These are phyloP conservation scores for Drosophila eohydei DNA, from an alignment of 2,888 invertebrate species.

Conservation along the genomic window DNA sequence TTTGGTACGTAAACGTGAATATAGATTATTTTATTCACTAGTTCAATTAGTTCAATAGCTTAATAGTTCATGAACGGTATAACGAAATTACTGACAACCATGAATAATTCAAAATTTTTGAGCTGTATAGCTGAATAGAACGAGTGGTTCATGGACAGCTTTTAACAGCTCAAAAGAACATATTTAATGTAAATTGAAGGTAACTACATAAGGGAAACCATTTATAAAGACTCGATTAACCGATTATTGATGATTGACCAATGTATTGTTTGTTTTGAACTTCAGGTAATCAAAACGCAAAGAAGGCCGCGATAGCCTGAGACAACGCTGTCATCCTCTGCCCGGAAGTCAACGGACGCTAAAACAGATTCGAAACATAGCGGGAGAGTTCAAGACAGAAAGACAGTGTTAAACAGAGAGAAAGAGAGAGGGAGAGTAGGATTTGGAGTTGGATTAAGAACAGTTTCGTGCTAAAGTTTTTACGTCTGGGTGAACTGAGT, in stretches of 20 bases:
- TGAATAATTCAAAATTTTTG: neutral
- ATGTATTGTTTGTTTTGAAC: conserved; percentile 3
- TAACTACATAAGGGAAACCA: neutral
- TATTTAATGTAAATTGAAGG: too few relatives aligned
- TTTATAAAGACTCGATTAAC: neutral
- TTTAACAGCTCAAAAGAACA: neutral
- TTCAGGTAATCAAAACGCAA: conserved; percentile 61
- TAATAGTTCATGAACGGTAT: neutral
- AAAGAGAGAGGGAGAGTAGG: conserved; percentile 2
- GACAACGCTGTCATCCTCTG: conserved; percentile 47
- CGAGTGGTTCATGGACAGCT: neutral
- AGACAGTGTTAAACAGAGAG: conserved; percentile 14
- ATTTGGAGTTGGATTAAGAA: neutral
- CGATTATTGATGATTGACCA: conserved; percentile 11
- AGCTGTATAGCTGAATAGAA: neutral
- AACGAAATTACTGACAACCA: neutral
- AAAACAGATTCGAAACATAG: conserved; percentile 38
- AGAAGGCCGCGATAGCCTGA: conserved; percentile 67
- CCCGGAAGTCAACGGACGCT: conserved; percentile 47
- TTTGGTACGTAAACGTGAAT: too few relatives aligned
- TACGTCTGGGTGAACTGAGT: conserved; percentile 48
- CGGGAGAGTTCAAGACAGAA: conserved; percentile 5
- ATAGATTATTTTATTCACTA: neutral
- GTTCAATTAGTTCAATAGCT: neutral
- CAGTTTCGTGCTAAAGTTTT: conserved; percentile 7